Evolutionary conservation across 1,140 invertebrate genomes (phyloP).

Genomic region (Drosophila bocqueti): DNA sequence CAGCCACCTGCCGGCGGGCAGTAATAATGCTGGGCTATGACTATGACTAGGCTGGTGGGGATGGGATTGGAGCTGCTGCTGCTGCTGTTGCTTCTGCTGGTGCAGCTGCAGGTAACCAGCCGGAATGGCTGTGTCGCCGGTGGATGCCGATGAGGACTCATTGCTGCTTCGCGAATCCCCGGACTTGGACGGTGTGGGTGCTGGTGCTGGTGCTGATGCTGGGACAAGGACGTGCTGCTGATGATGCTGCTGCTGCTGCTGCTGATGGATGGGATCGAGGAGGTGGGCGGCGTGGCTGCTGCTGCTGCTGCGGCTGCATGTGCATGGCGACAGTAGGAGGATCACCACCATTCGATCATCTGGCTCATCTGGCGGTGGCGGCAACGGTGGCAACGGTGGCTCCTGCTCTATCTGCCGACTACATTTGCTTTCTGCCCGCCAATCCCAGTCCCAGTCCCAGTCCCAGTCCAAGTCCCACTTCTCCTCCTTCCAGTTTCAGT

Average conservation of each 20-base stretch:
- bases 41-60: conserved; percentile 71
- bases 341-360: conserved; percentile 85
- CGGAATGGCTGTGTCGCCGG: conserved; percentile 74
- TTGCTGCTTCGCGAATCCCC: conserved; percentile 44
- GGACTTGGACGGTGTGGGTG: conserved; percentile 20
- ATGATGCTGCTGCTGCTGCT: conserved; percentile 36
- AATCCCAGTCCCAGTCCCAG: background rate
- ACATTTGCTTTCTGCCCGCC: conserved; percentile 30
- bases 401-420: conserved; percentile 45
- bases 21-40: conserved; percentile 40
- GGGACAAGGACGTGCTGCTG: conserved; percentile 12
- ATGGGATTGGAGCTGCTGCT: conserved; percentile 7
- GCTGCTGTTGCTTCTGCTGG: conserved; percentile 22
- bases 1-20: conserved; percentile 14
- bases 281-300: conserved; percentile 51
- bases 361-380: conserved; percentile 50
- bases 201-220: conserved; percentile 29
- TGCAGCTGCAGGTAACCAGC: conserved; percentile 52
- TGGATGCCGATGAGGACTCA: conserved; percentile 72
- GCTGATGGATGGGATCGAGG: conserved; percentile 31
- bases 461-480: background rate
- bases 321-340: conserved; percentile 84
- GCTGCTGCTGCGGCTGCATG: conserved; percentile 72
- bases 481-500: background rate
- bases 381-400: conserved; percentile 31